A percentile compares a stretch with the other conserved stretches of the same genome.
These are phyloP conservation scores for Saxidomus purpurata DNA, from an alignment of 1,140 invertebrate genomes.

Conservation along the genomic window DNA sequence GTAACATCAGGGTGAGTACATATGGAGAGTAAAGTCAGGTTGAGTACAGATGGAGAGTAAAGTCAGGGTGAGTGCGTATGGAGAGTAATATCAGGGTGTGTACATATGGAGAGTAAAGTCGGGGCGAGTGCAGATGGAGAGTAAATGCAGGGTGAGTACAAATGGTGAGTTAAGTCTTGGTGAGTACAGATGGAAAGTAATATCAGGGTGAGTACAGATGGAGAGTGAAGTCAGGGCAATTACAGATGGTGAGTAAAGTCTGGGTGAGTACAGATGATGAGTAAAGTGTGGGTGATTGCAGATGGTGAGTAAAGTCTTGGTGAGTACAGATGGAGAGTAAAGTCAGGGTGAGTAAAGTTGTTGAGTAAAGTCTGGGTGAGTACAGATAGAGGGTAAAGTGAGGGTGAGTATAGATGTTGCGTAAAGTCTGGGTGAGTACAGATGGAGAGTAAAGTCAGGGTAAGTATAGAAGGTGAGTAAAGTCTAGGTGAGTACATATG, in stretches of 20 bases:
- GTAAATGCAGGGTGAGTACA: no score
- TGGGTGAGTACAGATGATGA: no score
- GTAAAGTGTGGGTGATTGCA: no score
- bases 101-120: no score
- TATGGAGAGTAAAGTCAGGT: constrained; percentile 64
- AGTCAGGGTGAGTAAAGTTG: constrained; percentile 24
- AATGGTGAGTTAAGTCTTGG: no score
- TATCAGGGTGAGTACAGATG: no score
- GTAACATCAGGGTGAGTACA: constrained; percentile 23
- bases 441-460: constrained; percentile 57
- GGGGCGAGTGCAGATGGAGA: no score
- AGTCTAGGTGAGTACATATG: constrained; percentile 57
- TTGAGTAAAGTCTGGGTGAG: constrained; percentile 59
- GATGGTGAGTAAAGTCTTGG: no score
- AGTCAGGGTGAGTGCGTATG: constrained; percentile 37
- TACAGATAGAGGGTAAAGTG: constrained; percentile 56
- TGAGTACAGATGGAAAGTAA: no score
- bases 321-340: no score
- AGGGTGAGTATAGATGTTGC: constrained; percentile 55
- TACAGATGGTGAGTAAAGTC: no score
- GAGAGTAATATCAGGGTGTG: constrained; percentile 64
- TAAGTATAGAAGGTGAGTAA: constrained; percentile 53
- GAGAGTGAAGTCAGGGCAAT: no score
- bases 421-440: constrained; percentile 61
- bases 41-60: constrained; percentile 18